Evolutionary conservation across 2,888 invertebrate species (phyloP).

Genomic region (Athetis lepigone): DNA sequence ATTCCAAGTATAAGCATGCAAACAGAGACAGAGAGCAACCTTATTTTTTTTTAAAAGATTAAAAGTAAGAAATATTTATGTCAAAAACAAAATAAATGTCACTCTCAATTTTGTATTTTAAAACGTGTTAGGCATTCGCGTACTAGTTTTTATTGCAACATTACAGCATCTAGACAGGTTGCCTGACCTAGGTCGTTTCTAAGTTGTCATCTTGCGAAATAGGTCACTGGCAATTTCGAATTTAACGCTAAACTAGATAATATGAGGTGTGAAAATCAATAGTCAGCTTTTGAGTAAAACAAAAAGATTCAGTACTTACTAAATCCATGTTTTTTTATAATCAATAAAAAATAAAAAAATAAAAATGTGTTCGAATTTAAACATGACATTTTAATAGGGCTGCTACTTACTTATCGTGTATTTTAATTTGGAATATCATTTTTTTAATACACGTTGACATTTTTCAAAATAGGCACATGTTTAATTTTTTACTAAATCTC

Average conservation of each 20-base stretch:
- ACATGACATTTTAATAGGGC: background rate
- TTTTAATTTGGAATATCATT: background rate
- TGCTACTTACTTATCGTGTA: background rate
- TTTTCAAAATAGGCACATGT: background rate
- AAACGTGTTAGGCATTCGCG: background rate
- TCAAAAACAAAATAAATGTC: background rate
- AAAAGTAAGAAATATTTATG: background rate
- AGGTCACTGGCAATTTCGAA: slow-evolving; percentile 73
- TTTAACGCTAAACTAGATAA: slow-evolving; percentile 26
- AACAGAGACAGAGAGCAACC: no score
- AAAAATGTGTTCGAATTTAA: background rate
- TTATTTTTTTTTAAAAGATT: background rate
- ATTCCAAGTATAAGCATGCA: no score
- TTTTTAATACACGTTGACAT: background rate
- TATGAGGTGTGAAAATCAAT: slow-evolving; percentile 6
- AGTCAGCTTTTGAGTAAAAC: background rate
- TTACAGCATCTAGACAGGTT: slow-evolving; percentile 35
- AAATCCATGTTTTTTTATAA: background rate
- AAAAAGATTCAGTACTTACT: background rate
- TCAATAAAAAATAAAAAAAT: background rate
- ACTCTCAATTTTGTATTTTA: slow-evolving; percentile 20
- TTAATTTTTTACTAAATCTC: background rate
- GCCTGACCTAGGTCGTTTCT: slow-evolving; percentile 80
- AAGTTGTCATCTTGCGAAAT: slow-evolving; percentile 76
- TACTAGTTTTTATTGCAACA: slow-evolving; percentile 9